Conservation (phyloP, 1,140 invertebrate genomes). For the Sitophilus oryzae region DNA sequence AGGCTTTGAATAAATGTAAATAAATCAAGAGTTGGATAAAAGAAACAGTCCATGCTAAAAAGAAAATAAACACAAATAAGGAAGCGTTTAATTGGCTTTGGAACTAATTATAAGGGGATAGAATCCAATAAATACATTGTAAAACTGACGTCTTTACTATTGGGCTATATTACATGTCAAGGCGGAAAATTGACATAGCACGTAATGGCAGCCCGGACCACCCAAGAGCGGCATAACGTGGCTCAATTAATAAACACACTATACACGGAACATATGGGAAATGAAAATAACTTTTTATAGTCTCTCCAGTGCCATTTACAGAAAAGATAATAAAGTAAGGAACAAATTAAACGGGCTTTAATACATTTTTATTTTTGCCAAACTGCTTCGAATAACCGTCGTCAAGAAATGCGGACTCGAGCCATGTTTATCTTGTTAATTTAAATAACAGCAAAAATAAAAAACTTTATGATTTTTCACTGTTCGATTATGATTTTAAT, state of each 20-base stretch:
- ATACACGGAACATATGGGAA: constrained; percentile 16
- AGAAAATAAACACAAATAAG: no score
- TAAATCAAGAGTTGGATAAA: no score
- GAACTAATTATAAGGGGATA: constrained; percentile 8
- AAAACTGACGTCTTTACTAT: constrained; percentile 15
- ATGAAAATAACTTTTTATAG: constrained; percentile 24
- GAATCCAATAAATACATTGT: constrained; percentile 2
- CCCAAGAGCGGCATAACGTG: constrained; percentile 17
- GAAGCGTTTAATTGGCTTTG: no score
- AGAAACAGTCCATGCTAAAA: no score
- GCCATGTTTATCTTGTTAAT: no score
- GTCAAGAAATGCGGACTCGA: neutral
- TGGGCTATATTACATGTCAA: constrained; percentile 16
- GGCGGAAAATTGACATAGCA: constrained; percentile 23
- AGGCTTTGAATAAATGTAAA: no score
- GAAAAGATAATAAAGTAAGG: constrained; percentile 6
- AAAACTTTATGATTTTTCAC: no score
- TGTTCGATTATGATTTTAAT: no score
- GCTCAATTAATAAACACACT: constrained; percentile 24
- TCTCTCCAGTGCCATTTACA: constrained; percentile 4
- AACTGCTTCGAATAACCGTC: constrained; percentile 3
- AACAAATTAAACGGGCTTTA: constrained; percentile 8
- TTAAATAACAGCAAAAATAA: no score
- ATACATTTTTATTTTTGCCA: constrained; percentile 6
- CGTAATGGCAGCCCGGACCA: constrained; percentile 17